Percentiles rank a stretch among this genome's conserved stretches.
phyloP scores from a whole-genome alignment of 2,888 invertebrate species.

The Phyto melanocephala region DNA sequence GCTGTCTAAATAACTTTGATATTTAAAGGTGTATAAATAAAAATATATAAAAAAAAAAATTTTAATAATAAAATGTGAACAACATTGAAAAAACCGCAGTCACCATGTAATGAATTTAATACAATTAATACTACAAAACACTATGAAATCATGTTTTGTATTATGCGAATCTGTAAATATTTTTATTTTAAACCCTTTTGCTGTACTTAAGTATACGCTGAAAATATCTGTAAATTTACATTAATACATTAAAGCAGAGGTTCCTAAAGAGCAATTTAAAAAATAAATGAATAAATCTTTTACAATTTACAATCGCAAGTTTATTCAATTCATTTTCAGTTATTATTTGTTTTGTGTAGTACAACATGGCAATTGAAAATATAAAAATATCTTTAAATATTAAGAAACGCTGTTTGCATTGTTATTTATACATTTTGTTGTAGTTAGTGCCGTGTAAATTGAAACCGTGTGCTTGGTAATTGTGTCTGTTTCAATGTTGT shows the following conservation, averaged over 20 bases:
- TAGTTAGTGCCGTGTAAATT: constrained; percentile 11
- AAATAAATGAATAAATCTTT: background rate
- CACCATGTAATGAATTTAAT: constrained; percentile 53
- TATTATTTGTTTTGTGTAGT: too few relatives aligned
- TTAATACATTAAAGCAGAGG: background rate
- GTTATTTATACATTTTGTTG: background rate
- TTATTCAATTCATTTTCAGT: too few relatives aligned
- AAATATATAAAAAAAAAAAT: background rate
- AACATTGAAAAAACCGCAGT: constrained; percentile 47
- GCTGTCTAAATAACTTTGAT: too few relatives aligned
- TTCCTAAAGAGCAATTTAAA: background rate
- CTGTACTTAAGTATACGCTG: background rate
- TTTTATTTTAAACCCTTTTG: background rate
- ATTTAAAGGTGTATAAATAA: background rate
- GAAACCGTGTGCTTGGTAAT: constrained; percentile 17
- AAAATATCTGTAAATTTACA: background rate
- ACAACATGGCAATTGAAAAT: too few relatives aligned
- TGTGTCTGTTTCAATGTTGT: constrained; percentile 40
- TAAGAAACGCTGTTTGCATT: background rate
- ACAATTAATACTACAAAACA: constrained; percentile 21
- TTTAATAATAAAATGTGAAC: too few relatives aligned
- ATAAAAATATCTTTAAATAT: background rate
- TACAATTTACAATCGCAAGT: too few relatives aligned
- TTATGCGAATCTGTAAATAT: background rate
- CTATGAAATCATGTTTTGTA: constrained; percentile 9